Conservation (phyloP, 2,113 vertebrate species). For the Dicentrarchus labrax region DNA sequence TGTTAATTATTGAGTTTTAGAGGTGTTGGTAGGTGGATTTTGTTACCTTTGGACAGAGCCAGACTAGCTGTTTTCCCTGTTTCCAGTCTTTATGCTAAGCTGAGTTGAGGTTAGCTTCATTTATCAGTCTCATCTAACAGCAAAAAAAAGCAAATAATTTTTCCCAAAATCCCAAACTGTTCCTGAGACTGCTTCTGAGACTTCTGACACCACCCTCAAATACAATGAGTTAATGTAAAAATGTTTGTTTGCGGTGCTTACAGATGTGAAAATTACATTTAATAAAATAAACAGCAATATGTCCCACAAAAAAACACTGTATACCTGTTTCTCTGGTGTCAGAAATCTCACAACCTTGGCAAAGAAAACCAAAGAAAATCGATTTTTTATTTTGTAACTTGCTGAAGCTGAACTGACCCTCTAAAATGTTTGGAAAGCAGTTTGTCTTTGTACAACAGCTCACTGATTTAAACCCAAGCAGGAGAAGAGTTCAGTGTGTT, state of each 20-base stretch:
- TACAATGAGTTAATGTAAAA: neutral
- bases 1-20: neutral
- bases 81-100: neutral
- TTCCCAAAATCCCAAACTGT: neutral
- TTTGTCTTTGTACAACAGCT: neutral
- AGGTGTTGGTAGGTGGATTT: neutral
- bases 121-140: too few species aligned
- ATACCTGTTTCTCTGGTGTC: neutral
- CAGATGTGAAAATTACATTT: neutral
- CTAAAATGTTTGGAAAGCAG: neutral
- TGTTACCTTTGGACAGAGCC: neutral
- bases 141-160: too few species aligned
- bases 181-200: neutral
- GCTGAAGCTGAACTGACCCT: neutral
- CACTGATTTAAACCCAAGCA: conserved; percentile 9
- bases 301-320: neutral
- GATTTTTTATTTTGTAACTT: neutral
- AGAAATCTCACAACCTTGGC: neutral
- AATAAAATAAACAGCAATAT: neutral
- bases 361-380: neutral
- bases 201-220: neutral
- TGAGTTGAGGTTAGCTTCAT: neutral
- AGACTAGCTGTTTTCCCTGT: neutral
- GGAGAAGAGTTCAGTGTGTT: conserved; percentile 5
- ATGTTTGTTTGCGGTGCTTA: neutral